phyloP scores from a whole-genome alignment of 2,797 vertebrate genomes.

The Hydrolagus colliei region DNA sequence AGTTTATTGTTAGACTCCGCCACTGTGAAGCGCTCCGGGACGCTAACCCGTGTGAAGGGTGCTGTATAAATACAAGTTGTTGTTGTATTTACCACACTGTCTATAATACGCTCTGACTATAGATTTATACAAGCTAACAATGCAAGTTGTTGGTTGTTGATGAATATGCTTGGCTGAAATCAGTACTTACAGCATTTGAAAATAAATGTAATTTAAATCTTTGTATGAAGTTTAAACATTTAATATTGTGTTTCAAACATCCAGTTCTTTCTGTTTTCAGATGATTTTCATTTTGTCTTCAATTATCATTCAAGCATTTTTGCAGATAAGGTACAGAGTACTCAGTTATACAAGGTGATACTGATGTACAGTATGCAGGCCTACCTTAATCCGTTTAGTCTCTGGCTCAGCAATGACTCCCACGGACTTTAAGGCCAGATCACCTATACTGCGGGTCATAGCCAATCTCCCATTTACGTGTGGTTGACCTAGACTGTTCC shows the following conservation, averaged over 20 bases:
- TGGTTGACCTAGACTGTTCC: conserved; percentile 93
- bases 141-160: too few relatives aligned
- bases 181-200: neutral
- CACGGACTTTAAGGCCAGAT: conserved; percentile 81
- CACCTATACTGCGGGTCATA: conserved; percentile 95
- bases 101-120: too few relatives aligned
- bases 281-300: neutral
- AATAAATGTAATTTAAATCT: neutral
- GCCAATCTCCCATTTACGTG: conserved; percentile 91
- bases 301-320: neutral
- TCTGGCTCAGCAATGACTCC: conserved; percentile 94
- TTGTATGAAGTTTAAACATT: neutral
- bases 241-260: neutral
- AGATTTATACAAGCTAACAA: too few relatives aligned
- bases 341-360: neutral
- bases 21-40: too few relatives aligned
- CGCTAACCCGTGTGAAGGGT: too few relatives aligned
- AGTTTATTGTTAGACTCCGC: too few relatives aligned
- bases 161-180: neutral
- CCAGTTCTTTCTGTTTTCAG: neutral
- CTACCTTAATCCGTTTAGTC: conserved; percentile 75
- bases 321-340: neutral
- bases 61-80: too few relatives aligned
- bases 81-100: too few relatives aligned
- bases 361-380: conserved; percentile 32